A percentile compares a stretch with the other conserved stretches of the same genome.
These are phyloP conservation scores for Morpho helenor DNA, from an alignment of 2,888 invertebrate species.

Conservation along the genomic window DNA sequence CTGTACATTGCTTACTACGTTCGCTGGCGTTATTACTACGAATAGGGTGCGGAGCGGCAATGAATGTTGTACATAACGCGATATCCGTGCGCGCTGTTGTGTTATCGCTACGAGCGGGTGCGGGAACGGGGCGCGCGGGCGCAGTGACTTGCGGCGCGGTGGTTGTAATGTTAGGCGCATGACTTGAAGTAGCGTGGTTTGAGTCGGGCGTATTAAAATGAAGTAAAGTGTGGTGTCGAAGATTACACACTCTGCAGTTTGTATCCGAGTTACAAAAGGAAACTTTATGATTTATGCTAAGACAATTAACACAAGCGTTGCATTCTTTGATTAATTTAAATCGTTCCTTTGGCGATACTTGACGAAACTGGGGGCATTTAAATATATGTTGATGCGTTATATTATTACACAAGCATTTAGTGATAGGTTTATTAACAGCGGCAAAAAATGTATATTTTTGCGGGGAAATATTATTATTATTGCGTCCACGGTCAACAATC, in stretches of 20 bases:
- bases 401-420: background rate
- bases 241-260: background rate
- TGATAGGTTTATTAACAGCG: background rate
- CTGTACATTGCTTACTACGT: background rate
- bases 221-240: too few relatives aligned
- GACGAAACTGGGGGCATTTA: background rate
- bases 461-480: background rate
- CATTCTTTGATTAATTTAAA: background rate
- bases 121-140: background rate
- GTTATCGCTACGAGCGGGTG: background rate
- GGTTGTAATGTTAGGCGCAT: background rate
- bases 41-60: background rate
- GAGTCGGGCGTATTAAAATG: background rate
- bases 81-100: background rate
- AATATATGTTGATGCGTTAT: constrained; percentile 1
- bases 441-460: background rate
- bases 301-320: too few relatives aligned
- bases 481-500: background rate
- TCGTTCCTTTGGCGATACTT: background rate
- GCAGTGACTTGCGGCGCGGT: background rate
- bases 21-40: background rate
- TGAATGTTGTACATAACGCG: background rate
- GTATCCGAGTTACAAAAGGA: background rate
- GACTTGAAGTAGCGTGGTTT: background rate
- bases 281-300: background rate